These are phyloP conservation scores for Isichthys henryi DNA, from an alignment of 2,113 vertebrate genomes.

Conservation along the genomic window DNA sequence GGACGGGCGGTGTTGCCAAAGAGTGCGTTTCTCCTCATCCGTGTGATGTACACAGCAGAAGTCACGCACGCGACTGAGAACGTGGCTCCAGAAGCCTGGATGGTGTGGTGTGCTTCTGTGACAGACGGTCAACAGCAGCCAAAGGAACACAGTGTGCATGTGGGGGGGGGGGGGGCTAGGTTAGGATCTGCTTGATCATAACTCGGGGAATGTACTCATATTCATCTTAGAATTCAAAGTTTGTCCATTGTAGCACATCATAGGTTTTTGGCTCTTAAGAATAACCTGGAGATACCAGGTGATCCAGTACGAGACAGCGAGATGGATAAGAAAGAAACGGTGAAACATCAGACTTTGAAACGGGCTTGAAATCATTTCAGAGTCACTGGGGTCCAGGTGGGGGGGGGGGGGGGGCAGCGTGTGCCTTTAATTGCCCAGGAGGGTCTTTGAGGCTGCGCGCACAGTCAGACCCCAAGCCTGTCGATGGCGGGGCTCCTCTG, in stretches of 20 bases:
- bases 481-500: too few relatives aligned
- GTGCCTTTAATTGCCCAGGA: background rate
- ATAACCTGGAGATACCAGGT: background rate
- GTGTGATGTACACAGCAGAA: slow-evolving; percentile 8
- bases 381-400: background rate
- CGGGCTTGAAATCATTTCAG: background rate
- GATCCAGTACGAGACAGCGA: background rate
- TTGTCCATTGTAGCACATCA: background rate
- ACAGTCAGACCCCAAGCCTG: background rate
- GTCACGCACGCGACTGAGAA: background rate
- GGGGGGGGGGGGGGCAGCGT: background rate
- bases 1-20: background rate
- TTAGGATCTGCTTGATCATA: background rate
- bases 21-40: background rate
- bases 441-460: background rate
- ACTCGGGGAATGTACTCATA: background rate
- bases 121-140: background rate
- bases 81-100: background rate
- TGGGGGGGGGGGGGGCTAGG: background rate
- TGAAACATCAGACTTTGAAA: background rate
- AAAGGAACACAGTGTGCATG: background rate
- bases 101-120: background rate
- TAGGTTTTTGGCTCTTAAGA: background rate
- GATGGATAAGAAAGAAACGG: background rate
- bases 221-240: background rate